Conservation (phyloP, 2,797 vertebrate species). For the Naso thynnoides region DNA sequence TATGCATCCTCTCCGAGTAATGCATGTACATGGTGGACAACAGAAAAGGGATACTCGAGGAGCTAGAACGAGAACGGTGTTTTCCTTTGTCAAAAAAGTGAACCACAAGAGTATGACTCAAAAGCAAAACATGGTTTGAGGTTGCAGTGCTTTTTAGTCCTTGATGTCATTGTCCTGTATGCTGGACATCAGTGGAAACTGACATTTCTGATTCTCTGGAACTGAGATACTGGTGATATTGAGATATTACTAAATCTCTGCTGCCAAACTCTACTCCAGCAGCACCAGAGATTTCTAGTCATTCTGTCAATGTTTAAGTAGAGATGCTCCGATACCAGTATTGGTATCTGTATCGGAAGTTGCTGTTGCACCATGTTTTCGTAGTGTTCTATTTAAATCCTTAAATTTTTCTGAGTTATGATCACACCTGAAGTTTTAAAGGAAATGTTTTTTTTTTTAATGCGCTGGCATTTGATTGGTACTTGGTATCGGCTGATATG, state of each 20-base stretch:
- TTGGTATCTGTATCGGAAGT: no score
- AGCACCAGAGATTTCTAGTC: background rate
- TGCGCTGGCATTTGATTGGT: no score
- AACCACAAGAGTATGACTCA: slow-evolving; percentile 1
- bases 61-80: background rate
- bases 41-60: background rate
- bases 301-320: no score
- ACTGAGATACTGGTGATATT: slow-evolving; percentile 4
- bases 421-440: no score
- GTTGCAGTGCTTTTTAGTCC: slow-evolving; percentile 9
- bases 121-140: slow-evolving; percentile 19
- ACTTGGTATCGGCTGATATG: no score
- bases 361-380: no score
- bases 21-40: background rate
- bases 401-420: no score
- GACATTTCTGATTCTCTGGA: slow-evolving; percentile 23
- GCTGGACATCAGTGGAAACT: background rate
- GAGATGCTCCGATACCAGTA: no score
- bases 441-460: no score
- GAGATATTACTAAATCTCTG: background rate
- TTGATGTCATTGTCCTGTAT: background rate
- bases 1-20: background rate
- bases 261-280: background rate
- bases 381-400: no score
- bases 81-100: slow-evolving; percentile 12